phyloP scores from a whole-genome alignment of 2,888 invertebrate species.

The Eueremaeus valkanovi region DNA sequence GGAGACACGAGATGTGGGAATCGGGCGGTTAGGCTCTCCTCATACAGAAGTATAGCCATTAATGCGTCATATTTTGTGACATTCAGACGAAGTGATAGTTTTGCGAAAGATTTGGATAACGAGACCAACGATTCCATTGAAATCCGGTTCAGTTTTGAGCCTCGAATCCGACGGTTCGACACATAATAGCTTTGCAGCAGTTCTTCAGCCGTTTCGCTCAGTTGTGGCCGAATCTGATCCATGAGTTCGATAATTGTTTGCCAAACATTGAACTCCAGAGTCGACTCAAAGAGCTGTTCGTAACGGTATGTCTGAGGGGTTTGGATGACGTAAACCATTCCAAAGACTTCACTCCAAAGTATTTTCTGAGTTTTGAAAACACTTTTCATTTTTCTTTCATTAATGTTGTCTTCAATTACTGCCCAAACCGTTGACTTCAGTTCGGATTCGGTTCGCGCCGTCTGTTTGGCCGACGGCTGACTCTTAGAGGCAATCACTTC shows the following conservation, averaged over 20 bases:
- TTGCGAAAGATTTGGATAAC: conserved; percentile 20
- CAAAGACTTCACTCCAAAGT: conserved; percentile 10
- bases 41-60: conserved; percentile 35
- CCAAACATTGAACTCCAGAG: background rate
- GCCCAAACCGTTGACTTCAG: conserved; percentile 32
- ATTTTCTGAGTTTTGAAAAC: conserved; percentile 14
- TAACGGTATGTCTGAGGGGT: background rate
- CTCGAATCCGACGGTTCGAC: conserved; percentile 7
- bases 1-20: background rate
- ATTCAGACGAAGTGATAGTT: conserved; percentile 19
- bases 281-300: background rate
- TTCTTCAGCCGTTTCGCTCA: background rate
- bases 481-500: conserved; percentile 18
- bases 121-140: conserved; percentile 22
- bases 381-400: background rate
- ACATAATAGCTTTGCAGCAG: conserved; percentile 22
- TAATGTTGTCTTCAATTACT: background rate
- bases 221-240: background rate
- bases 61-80: conserved; percentile 32
- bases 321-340: conserved; percentile 21
- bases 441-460: conserved; percentile 1
- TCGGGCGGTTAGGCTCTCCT: conserved; percentile 4
- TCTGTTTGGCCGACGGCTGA: too few species aligned
- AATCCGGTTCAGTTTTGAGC: background rate
- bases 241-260: background rate